A percentile compares a stretch with the other conserved stretches of the same genome.
Evolutionary conservation across 2,113 vertebrate genomes (phyloP).

Genomic region (Percina caprodes): DNA sequence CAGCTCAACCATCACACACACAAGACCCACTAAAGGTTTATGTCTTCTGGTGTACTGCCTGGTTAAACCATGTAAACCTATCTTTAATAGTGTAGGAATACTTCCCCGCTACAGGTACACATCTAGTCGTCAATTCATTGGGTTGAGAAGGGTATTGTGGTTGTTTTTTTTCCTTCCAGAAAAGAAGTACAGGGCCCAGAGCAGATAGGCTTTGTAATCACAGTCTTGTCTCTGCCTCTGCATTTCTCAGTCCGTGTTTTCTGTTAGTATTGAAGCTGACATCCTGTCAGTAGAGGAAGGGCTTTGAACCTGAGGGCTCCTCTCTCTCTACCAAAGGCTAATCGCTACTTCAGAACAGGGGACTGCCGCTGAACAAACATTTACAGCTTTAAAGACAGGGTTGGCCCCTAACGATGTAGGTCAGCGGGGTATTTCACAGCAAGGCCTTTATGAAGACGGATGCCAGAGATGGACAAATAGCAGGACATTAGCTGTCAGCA

Average conservation of each 20-base stretch:
- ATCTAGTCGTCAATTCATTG: constrained; percentile 62
- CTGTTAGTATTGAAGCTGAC: constrained; percentile 78
- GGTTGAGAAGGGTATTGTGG: constrained; percentile 37
- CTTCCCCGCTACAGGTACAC: constrained; percentile 48
- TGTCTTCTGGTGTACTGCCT: constrained; percentile 29
- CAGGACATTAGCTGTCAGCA: constrained; percentile 81
- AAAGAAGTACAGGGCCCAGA: constrained; percentile 49
- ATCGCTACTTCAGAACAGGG: constrained; percentile 72
- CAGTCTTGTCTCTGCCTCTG: constrained; percentile 62
- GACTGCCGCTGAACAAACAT: constrained; percentile 80
- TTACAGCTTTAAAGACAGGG: constrained; percentile 76
- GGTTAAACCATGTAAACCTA: constrained; percentile 36
- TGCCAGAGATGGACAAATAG: constrained; percentile 81
- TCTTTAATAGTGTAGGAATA: constrained; percentile 12
- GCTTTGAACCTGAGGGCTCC: constrained; percentile 79
- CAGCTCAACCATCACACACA: background rate
- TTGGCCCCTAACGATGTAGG: constrained; percentile 75
- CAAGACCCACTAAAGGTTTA: background rate
- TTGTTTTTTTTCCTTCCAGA: constrained; percentile 34
- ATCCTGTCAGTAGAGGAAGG: constrained; percentile 72
- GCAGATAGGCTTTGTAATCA: constrained; percentile 68
- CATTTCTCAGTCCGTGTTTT: constrained; percentile 69
- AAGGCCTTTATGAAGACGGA: constrained; percentile 72
- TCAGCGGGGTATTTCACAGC: constrained; percentile 72
- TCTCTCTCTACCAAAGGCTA: constrained; percentile 77